Evolutionary conservation across 2,113 vertebrate genomes (phyloP), one percentile per base, ranked within the genome.

Genomic region (Amia ocellicauda): DNA sequence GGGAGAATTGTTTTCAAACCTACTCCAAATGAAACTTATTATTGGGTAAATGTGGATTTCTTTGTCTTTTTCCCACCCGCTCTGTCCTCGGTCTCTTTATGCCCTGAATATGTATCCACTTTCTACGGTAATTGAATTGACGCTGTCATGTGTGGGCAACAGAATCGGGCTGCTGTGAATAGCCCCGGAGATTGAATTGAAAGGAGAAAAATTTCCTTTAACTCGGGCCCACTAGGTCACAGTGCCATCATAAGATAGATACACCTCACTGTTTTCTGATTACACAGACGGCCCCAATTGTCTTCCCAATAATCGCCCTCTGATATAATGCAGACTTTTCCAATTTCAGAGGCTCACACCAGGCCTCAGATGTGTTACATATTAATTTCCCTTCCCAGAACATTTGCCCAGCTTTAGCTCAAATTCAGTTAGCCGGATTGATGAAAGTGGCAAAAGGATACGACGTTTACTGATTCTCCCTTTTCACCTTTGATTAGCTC

Each of bases 401-500:
- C 90, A 92, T 89, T 89, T 93, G 90, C 92, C 84, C 81, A 83
- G 88, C 86, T 85, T 91, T 88, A 85, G 88, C 86, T 94, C 93
- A 91, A 85, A 93, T 94, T 96, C 94, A 92, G 92, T 98, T 98
- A 97, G 92, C 83, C 75, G 94, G 97, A 99, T 98, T 99, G 97
- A 99, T 99, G 97, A 98, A 91, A 93, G 93, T 89, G 88, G 91
- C 92, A 88, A 96, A 87, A 91, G 92, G 94, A 96, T 93, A 87
- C 85, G 97, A 97, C 95, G 80, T 92, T 88, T 93, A 93, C 93
- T 94, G 92, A 97, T 98, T 94, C 92, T 91, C 86, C 91, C 94
- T 94, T 93, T 96, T 97, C 95, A 98, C 93, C 94, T 96, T 94
- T 92, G 92, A 99, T 99, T 99, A 99, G 93, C 91, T 93, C 92